Percentiles rank a stretch among this genome's conserved stretches.
These are phyloP conservation scores for Gallinago jamesoni DNA, from an alignment of 2,113 vertebrate genomes.

Conservation along the genomic window DNA sequence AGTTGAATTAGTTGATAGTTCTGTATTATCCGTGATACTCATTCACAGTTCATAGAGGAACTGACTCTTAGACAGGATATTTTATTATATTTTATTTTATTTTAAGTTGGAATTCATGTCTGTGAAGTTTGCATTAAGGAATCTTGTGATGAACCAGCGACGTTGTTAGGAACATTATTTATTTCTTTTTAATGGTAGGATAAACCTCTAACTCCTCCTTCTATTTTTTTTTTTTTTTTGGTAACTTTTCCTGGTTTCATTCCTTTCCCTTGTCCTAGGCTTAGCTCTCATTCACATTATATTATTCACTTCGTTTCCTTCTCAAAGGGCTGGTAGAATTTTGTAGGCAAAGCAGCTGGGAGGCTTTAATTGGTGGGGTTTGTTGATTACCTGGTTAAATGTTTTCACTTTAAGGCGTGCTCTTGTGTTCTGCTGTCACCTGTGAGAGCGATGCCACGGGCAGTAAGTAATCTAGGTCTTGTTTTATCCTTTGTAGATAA, in stretches of 20 bases:
- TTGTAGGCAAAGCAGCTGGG: not conserved
- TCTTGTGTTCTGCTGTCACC: not conserved
- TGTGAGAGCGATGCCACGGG: not conserved
- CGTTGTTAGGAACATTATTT: not conserved
- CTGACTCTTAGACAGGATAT: not conserved
- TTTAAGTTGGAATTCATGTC: not conserved
- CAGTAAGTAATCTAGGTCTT: not conserved
- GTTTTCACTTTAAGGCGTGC: not conserved
- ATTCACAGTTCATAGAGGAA: not conserved
- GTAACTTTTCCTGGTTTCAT: not conserved
- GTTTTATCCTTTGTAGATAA: not conserved
- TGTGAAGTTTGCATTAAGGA: not conserved
- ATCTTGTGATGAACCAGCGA: not conserved
- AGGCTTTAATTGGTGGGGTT: rapidly evolving
- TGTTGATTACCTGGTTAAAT: not conserved
- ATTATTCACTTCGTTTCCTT: not conserved
- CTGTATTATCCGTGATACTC: not conserved
- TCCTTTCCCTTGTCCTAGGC: not conserved
- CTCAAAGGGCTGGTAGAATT: not conserved
- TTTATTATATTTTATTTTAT: not conserved
- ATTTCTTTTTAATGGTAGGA: not conserved
- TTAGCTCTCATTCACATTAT: not conserved
- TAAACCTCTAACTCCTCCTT: not conserved
- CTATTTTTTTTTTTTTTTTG: not conserved
- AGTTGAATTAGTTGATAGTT: not conserved